Evolutionary conservation across 2,113 vertebrate species (phyloP), one percentile per base, ranked within the genome.

Genomic region (Xenopus laevis): DNA sequence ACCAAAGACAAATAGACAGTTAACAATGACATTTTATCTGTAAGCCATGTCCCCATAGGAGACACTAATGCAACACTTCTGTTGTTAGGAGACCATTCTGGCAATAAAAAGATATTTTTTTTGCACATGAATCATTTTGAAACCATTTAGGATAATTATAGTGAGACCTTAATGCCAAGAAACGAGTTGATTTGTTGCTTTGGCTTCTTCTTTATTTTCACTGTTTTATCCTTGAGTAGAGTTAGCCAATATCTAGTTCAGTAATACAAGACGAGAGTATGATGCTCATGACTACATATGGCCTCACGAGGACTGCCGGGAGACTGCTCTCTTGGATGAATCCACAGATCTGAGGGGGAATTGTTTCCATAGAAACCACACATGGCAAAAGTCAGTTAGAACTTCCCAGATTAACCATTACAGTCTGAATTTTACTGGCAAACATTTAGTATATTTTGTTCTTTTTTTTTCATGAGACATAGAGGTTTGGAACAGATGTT

Each of bases 351-450:
- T 83, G 81, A 74, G 81, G 70, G 78, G 84, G 79, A 74, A 18
- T 17, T 4, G 80, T 89, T 85, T 82, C 84, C 82, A 88, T 82
- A 82, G 86, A 78, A 85, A 89, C 82, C 79, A 77, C 81, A 82
- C 73, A 81, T 73, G 82, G 78, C 45, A 64, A 79, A 81, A 81
- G 80, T 82, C 64, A 80, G 4, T 82, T 83, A 68, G 81, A 72
- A 79, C 75, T 83, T 82, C 83, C 77, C 78, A 81, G 74, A 80
- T 83, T 83, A 81, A 81, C 80, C 77, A 81, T 75, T 84, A 82
- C 77, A 80, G 82, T 72, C 67, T 81, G 76, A 83, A 85, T 83
- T 81, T 87, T 83, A 82, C 79, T 74, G 72, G 64, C 64, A 40
- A 74, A 67, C 60, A 20, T 23, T 73, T 40, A 58, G 33, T 23